Conservation (phyloP, 2,797 vertebrate species). For the Sebastes hopkinsi region DNA sequence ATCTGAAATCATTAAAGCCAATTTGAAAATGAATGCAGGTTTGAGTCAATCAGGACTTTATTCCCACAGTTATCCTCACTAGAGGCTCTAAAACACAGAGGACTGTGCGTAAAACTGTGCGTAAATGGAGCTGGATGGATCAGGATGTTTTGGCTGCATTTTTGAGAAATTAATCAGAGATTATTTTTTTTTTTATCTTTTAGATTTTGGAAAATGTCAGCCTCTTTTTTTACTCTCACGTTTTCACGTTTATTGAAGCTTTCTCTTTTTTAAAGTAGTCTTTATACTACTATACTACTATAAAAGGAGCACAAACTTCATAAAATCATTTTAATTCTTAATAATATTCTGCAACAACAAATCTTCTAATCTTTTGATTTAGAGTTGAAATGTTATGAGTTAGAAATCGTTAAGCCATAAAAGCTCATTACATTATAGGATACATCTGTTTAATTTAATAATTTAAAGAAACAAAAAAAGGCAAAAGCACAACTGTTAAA, state of each 20-base stretch:
- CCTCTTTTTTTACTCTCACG: background rate
- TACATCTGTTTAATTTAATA: background rate
- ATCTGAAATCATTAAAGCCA: slow-evolving; percentile 50
- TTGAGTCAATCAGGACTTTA: slow-evolving; percentile 37
- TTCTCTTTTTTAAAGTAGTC: background rate
- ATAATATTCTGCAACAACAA: background rate
- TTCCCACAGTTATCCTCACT: slow-evolving; percentile 33
- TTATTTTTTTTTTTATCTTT: background rate
- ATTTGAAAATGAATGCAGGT: slow-evolving; percentile 51
- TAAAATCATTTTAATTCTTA: background rate
- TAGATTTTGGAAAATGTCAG: background rate
- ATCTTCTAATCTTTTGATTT: background rate
- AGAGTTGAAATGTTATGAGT: background rate
- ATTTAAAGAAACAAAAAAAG: background rate
- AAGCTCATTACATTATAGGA: background rate
- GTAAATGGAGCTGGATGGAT: background rate
- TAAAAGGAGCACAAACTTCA: background rate
- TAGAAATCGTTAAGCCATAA: background rate
- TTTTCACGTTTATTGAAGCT: too few species aligned
- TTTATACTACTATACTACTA: background rate
- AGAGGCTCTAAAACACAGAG: background rate
- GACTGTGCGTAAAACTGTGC: slow-evolving; percentile 9
- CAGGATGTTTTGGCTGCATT: background rate
- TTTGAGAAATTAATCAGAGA: background rate
- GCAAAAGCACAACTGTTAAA: background rate